Percentiles rank a stretch among this genome's conserved stretches.
phyloP scores from a whole-genome alignment of 2,888 invertebrate species.

The Yponomeuta plumbellus region DNA sequence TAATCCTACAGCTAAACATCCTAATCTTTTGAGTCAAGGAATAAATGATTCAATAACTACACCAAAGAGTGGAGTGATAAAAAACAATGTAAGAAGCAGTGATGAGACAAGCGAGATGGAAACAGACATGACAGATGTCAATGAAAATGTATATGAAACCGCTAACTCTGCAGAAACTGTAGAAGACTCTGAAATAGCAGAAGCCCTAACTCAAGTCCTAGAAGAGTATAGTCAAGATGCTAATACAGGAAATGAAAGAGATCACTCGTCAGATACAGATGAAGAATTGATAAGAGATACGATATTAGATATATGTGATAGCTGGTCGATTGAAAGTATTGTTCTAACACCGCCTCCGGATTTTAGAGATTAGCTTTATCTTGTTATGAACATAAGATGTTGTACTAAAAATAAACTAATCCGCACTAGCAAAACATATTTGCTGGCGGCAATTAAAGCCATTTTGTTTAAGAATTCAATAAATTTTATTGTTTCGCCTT shows the following conservation, averaged over 20 bases:
- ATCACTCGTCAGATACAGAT: slow-evolving; percentile 33
- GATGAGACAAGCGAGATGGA: neutral
- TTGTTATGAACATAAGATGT: neutral
- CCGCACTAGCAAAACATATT: neutral
- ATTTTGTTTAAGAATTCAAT: slow-evolving; percentile 5
- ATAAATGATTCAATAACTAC: neutral
- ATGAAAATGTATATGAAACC: too few species aligned
- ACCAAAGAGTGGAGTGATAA: neutral
- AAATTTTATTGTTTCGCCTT: slow-evolving; percentile 13
- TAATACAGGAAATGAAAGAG: slow-evolving; percentile 27
- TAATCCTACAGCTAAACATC: neutral
- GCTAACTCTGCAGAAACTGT: slow-evolving; percentile 1
- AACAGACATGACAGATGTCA: neutral
- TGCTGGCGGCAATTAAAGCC: neutral
- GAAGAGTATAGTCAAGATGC: slow-evolving; percentile 23
- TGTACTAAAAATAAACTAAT: neutral
- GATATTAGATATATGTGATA: slow-evolving; percentile 47
- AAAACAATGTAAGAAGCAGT: neutral
- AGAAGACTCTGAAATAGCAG: slow-evolving; percentile 38
- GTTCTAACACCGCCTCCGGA: slow-evolving; percentile 52
- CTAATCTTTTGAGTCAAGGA: neutral
- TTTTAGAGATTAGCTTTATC: slow-evolving; percentile 40
- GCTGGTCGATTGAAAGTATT: slow-evolving; percentile 31
- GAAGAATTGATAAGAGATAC: slow-evolving; percentile 51
- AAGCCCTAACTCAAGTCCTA: slow-evolving; percentile 57